Conservation (phyloP, 2,888 invertebrate genomes). For the Tenthredo amoena region DNA sequence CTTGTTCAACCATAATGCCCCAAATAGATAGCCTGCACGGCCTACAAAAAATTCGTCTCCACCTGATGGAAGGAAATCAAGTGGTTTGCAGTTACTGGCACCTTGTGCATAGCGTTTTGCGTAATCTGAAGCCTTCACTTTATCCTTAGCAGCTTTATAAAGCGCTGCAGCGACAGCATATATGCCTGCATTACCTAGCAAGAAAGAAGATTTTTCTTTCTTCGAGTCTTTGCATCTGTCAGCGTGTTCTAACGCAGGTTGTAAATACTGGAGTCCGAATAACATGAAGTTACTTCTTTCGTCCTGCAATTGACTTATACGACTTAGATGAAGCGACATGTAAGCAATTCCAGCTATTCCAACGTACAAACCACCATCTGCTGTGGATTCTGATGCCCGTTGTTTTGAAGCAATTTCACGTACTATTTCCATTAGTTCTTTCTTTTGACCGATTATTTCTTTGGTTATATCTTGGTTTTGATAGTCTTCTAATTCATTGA, state of each 20-base stretch:
- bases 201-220: conserved; percentile 78
- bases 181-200: conserved; percentile 90
- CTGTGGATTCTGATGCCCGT: conserved; percentile 57
- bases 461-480: conserved; percentile 16
- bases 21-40: conserved; percentile 90
- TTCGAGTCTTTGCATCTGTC: conserved; percentile 40
- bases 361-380: conserved; percentile 79
- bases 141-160: conserved; percentile 80
- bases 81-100: conserved; percentile 79
- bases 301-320: conserved; percentile 14
- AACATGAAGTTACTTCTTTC: conserved; percentile 5
- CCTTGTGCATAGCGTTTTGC: conserved; percentile 76
- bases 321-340: conserved; percentile 76
- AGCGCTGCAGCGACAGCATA: conserved; percentile 86
- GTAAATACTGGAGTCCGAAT: conserved; percentile 29
- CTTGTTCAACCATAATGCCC: conserved; percentile 86
- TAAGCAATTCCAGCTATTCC: conserved; percentile 79
- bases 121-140: conserved; percentile 70
- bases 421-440: conserved; percentile 38
- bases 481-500: conserved; percentile 36
- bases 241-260: conserved; percentile 5
- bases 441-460: conserved; percentile 28
- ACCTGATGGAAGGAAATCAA: conserved; percentile 82
- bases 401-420: conserved; percentile 56
- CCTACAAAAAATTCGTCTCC: conserved; percentile 94